Evolutionary conservation across 2,113 vertebrate species (phyloP).

Genomic region (Passer montanus): DNA sequence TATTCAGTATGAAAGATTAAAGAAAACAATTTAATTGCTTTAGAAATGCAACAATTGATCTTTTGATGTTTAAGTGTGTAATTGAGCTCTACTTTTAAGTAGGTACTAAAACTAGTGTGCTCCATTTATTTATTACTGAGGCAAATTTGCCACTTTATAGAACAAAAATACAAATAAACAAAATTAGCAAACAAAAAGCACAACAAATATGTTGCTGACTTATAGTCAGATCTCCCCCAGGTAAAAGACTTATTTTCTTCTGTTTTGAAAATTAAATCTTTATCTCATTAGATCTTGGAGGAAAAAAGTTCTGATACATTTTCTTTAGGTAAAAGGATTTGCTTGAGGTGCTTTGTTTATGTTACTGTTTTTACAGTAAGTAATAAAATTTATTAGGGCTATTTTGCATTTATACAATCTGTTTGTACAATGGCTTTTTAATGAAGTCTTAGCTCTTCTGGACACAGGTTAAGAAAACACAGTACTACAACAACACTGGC

Average conservation of each 20-base stretch:
- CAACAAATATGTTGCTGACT: neutral
- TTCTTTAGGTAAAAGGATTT: slow-evolving; percentile 45
- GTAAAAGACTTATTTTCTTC: slow-evolving; percentile 45
- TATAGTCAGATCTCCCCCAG: slow-evolving; percentile 2
- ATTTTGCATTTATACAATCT: neutral
- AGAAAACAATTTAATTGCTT: neutral
- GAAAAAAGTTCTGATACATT: neutral
- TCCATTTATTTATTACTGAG: slow-evolving; percentile 10
- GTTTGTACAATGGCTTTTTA: slow-evolving; percentile 8
- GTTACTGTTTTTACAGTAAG: slow-evolving; percentile 31
- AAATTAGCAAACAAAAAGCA: neutral
- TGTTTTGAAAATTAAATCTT: slow-evolving; percentile 62
- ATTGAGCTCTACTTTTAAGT: neutral
- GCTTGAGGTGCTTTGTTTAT: slow-evolving; percentile 36
- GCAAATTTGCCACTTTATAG: slow-evolving; percentile 35
- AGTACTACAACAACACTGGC: neutral
- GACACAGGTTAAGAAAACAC: slow-evolving; percentile 4
- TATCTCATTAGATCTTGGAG: slow-evolving; percentile 54
- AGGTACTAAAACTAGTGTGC: neutral
- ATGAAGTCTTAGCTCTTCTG: slow-evolving; percentile 34
- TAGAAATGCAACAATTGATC: neutral
- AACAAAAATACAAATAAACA: slow-evolving; percentile 7
- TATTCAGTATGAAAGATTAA: neutral
- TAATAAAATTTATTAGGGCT: slow-evolving; percentile 3
- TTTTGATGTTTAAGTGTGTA: neutral